Evolutionary conservation across 1,140 invertebrate species (phyloP), one percentile per base, ranked within the genome.

Genomic region (Drosophila orosa): DNA sequence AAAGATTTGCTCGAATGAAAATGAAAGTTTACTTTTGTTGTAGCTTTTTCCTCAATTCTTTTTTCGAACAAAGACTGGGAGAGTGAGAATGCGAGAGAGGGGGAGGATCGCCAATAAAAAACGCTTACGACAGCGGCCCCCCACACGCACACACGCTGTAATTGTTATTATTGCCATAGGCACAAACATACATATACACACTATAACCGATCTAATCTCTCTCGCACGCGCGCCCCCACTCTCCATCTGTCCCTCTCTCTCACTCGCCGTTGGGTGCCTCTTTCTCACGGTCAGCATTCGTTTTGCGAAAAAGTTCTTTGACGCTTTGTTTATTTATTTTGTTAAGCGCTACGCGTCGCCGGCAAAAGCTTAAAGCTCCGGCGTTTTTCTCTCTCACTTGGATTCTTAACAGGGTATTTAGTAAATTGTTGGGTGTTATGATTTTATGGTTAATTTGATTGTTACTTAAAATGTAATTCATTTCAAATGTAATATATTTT

Each of bases 251-350:
- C n/a, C 47, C 35, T n/a, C 17, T 33, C 39, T 37, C 27, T 50
- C 27, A 3, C 29, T 17, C 55, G 27, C 52, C 24, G 29, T 40
- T 52, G 57, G 37, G 52, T 52, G 52, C 60, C 63, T 58, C 71
- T 39, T 68, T 66, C 73, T 54, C 69, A 67, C 63, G 72, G 80
- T 72, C 72, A 69, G 27, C 62, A 59, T 58, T 76, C 67, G 67
- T 74, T 87, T 87, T 74, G 84, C 84, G 56, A 89, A 87, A 87
- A 87, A 87, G 84, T 87, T 87, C 84, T 87, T 87, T 89, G 84
- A 84, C 84, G 83, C 76, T 87, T 87, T 87, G 83, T 87, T 87
- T 87, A 87, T 87, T 87, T 87, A 87, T 87, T 87, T 86, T 86
- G 71, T 86, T 86, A 85, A 78, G 73, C 76, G 50, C 50, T 35